Conservation (phyloP, 2,113 vertebrate species). For the Philantomba maxwellii region DNA sequence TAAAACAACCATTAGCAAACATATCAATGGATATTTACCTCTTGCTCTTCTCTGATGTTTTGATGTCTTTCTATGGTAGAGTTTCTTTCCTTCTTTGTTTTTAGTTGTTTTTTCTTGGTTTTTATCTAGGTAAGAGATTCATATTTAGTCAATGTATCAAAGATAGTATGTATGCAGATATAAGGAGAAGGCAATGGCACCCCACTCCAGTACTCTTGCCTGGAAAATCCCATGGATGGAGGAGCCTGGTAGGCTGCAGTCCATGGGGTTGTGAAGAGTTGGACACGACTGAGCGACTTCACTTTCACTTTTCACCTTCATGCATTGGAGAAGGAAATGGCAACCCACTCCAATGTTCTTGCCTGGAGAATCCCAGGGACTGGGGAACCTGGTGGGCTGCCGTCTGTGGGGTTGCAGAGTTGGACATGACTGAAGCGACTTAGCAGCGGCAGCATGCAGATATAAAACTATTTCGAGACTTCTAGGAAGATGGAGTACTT, state of each 20-base stretch:
- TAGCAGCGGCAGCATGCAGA: not conserved
- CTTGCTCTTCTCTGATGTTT: not conserved
- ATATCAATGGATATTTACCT: conserved; percentile 49
- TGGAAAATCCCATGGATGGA: too few relatives aligned
- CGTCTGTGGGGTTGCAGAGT: too few relatives aligned
- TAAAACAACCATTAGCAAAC: not conserved
- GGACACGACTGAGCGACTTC: too few relatives aligned
- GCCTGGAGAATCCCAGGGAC: too few relatives aligned
- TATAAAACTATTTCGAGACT: not conserved
- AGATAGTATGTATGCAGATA: not conserved
- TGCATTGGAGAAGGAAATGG: too few relatives aligned
- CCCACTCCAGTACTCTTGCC: too few relatives aligned
- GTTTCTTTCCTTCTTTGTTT: conserved; percentile 68
- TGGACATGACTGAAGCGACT: too few relatives aligned
- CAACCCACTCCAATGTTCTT: too few relatives aligned
- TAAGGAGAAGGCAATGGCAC: not conserved
- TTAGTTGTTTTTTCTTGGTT: conserved; percentile 62
- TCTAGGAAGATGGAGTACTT: not conserved
- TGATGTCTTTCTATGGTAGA: not conserved
- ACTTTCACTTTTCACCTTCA: too few relatives aligned
- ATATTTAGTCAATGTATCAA: conserved; percentile 33
- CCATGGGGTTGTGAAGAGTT: too few relatives aligned
- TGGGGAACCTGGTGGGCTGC: too few relatives aligned
- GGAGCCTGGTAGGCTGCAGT: too few relatives aligned
- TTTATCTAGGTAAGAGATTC: conserved; percentile 48